phyloP scores from a whole-genome alignment of 2,797 vertebrate species.

The Gallinago nigripennis region DNA sequence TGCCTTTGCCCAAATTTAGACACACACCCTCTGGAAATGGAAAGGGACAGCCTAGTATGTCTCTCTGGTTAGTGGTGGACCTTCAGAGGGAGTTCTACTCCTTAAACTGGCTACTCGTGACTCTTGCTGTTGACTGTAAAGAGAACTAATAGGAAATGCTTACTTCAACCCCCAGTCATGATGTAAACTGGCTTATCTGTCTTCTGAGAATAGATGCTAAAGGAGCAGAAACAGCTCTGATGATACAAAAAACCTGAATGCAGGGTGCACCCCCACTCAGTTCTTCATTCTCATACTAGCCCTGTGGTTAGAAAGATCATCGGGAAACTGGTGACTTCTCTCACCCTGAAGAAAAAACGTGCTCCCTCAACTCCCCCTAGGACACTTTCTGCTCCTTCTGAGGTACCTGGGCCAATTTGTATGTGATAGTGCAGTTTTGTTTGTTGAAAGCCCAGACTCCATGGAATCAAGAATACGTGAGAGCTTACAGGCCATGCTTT shows the following conservation, averaged over 20 bases:
- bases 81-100: neutral
- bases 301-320: neutral
- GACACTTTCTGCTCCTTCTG: neutral
- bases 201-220: constrained; percentile 13
- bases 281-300: neutral
- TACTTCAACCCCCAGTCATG: neutral
- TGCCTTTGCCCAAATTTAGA: neutral
- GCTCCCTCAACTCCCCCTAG: neutral
- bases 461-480: neutral
- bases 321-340: neutral
- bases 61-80: neutral
- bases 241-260: neutral
- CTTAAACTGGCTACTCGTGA: neutral
- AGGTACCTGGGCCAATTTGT: neutral
- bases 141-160: neutral
- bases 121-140: neutral
- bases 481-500: neutral
- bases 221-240: neutral
- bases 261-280: fast-evolving
- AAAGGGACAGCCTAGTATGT: neutral
- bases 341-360: neutral
- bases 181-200: neutral
- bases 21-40: neutral
- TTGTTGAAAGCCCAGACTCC: neutral
- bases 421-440: neutral